Evolutionary conservation across 2,888 invertebrate species (phyloP).

Genomic region (Meteorus colon): DNA sequence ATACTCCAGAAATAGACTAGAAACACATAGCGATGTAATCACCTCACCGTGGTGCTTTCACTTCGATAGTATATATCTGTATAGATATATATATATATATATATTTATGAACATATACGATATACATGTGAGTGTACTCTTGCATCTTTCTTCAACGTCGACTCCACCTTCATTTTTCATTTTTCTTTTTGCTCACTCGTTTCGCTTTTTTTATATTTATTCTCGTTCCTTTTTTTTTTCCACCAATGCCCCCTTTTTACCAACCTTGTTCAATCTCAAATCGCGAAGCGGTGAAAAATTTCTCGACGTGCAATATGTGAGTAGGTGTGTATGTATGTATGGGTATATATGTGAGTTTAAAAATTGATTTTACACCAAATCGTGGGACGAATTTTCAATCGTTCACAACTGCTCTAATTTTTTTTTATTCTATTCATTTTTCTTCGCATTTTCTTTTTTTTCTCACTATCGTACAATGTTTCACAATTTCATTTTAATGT

Average conservation of each 20-base stretch:
- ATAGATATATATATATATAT: constrained; percentile 21
- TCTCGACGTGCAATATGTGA: neutral
- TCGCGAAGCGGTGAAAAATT: constrained; percentile 22
- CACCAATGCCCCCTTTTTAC: constrained; percentile 26
- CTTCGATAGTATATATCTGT: constrained; percentile 47
- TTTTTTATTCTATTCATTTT: neutral
- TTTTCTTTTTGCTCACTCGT: constrained; percentile 10
- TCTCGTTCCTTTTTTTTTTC: neutral
- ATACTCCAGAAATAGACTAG: constrained; percentile 51
- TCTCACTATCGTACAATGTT: neutral
- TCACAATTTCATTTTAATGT: neutral
- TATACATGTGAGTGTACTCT: constrained; percentile 33
- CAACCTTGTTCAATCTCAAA: constrained; percentile 28
- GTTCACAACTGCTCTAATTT: neutral
- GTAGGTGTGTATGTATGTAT: neutral
- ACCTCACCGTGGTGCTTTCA: constrained; percentile 49
- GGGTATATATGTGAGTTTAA: neutral
- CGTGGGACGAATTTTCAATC: constrained; percentile 9
- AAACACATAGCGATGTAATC: constrained; percentile 54
- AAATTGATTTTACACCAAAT: constrained; percentile 24
- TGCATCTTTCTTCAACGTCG: constrained; percentile 26
- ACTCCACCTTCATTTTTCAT: constrained; percentile 22
- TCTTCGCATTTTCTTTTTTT: neutral
- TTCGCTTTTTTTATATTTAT: neutral
- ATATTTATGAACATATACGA: constrained; percentile 30